phyloP scores from a whole-genome alignment of 2,888 invertebrate species.

The Pollenia amentaria region DNA sequence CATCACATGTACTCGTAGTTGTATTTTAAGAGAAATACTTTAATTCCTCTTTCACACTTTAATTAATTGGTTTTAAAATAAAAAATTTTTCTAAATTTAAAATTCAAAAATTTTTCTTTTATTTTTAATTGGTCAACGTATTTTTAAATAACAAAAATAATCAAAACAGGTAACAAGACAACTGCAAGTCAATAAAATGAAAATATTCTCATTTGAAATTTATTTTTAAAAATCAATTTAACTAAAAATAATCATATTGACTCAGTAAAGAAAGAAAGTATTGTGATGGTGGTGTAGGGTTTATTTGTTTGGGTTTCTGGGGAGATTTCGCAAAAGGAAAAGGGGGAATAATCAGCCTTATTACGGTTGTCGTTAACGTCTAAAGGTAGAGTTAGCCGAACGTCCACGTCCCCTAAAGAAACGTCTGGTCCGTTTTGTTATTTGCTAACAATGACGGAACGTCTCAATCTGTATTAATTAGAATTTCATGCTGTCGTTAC shows the following conservation, averaged over 20 bases:
- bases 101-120: background rate
- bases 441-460: too few relatives aligned
- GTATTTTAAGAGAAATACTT: background rate
- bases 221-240: slow-evolving; percentile 62
- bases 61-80: slow-evolving; percentile 19
- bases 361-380: too few relatives aligned
- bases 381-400: too few relatives aligned
- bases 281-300: background rate
- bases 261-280: slow-evolving; percentile 42
- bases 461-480: too few relatives aligned
- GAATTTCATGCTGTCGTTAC: too few relatives aligned
- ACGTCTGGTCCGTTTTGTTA: too few relatives aligned
- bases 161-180: slow-evolving; percentile 33
- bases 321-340: background rate
- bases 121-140: background rate
- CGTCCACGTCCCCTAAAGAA: too few relatives aligned
- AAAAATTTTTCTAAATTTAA: slow-evolving; percentile 19
- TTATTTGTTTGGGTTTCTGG: background rate
- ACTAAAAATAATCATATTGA: slow-evolving; percentile 71
- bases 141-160: background rate
- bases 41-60: slow-evolving; percentile 29
- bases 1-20: background rate
- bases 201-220: slow-evolving; percentile 32
- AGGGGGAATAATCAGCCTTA: too few relatives aligned
- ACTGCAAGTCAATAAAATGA: slow-evolving; percentile 19